Evolutionary conservation across 64 coral and sea anemone genomes (phyloP).

Genomic region (Dendronephthya gigantea): DNA sequence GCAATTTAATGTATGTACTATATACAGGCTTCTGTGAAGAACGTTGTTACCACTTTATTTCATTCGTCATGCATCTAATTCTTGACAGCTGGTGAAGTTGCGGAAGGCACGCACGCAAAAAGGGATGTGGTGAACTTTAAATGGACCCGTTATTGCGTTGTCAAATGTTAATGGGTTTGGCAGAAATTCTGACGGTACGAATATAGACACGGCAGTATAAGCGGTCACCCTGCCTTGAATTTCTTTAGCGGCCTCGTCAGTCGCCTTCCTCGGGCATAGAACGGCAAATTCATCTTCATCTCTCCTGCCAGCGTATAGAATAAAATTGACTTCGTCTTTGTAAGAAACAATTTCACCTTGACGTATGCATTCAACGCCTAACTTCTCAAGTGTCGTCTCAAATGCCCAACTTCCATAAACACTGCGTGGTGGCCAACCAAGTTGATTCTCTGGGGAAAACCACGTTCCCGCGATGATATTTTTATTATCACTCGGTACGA

Average conservation of each 20-base stretch:
- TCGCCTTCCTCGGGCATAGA: slow-evolving; percentile 31
- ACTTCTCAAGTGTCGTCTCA: slow-evolving; percentile 19
- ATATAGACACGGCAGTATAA: slow-evolving; percentile 40
- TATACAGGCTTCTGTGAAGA: too few relatives aligned
- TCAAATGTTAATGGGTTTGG: background rate
- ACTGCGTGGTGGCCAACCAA: background rate
- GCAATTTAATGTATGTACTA: too few relatives aligned
- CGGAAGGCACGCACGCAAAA: too few relatives aligned
- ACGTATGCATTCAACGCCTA: slow-evolving; percentile 21
- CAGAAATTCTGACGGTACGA: slow-evolving; percentile 39
- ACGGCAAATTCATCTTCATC: background rate
- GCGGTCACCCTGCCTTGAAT: background rate
- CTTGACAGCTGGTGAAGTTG: too few relatives aligned
- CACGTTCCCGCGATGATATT: slow-evolving; percentile 42
- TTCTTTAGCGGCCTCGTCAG: background rate
- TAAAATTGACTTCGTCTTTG: slow-evolving; percentile 45
- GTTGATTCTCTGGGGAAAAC: slow-evolving; percentile 21
- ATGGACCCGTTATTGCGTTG: slow-evolving; percentile 8
- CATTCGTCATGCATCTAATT: too few relatives aligned
- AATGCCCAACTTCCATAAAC: slow-evolving; percentile 34
- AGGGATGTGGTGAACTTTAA: background rate
- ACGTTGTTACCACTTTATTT: too few relatives aligned
- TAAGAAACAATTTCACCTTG: slow-evolving; percentile 52
- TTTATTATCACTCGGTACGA: slow-evolving; percentile 33
- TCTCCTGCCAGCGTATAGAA: slow-evolving; percentile 22